Evolutionary conservation across 2,113 vertebrate species (phyloP).

Genomic region (Salminus brasiliensis): DNA sequence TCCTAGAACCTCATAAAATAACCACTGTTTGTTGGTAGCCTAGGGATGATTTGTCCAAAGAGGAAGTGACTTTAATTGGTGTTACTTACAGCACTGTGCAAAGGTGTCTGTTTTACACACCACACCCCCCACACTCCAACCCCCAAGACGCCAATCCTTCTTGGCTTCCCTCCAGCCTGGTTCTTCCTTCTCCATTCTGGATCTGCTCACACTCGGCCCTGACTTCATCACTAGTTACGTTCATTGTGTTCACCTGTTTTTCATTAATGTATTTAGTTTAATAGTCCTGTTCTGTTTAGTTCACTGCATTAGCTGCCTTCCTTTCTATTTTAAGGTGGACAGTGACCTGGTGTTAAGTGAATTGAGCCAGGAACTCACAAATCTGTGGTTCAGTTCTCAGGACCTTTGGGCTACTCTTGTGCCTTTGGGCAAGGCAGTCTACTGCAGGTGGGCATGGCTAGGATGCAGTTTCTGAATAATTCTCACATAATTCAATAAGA

Average conservation of each 20-base stretch:
- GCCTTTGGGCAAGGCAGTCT: too few relatives aligned
- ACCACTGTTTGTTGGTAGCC: constrained; percentile 48
- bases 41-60: not conserved
- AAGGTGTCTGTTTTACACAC: too few relatives aligned
- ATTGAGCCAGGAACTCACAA: not conserved
- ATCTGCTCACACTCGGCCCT: not conserved
- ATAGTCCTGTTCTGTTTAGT: not conserved
- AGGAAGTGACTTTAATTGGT: not conserved
- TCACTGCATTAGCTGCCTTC: not conserved
- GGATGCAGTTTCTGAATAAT: too few relatives aligned
- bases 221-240: not conserved
- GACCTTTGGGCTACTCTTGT: too few relatives aligned
- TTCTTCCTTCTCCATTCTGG: too few relatives aligned
- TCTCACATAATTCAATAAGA: too few relatives aligned
- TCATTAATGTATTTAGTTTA: not conserved
- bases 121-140: too few relatives aligned
- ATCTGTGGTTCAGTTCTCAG: not conserved
- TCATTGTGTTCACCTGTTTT: not conserved
- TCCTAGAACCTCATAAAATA: constrained; percentile 43
- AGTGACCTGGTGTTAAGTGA: not conserved
- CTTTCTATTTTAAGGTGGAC: not conserved
- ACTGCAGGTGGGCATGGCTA: too few relatives aligned
- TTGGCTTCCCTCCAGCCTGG: not conserved
- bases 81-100: not conserved
- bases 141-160: not conserved